Base-by-base conservation (phyloP, 2,888 invertebrate genomes). In the Euplexia lucipara region DNA sequence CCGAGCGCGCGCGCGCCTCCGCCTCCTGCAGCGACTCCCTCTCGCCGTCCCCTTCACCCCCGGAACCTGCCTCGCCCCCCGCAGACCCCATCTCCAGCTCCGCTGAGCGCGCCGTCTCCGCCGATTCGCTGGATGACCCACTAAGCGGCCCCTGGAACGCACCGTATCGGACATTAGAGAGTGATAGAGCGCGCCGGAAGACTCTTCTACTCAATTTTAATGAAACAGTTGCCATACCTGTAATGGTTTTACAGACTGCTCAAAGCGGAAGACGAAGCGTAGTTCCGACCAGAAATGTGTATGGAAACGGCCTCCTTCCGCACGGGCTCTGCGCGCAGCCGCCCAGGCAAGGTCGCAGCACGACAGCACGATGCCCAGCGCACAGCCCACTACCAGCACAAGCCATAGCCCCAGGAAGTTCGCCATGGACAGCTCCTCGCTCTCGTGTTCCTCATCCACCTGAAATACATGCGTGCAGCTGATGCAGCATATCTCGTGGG, bases 361-460 rank as follows among this genome's bases (percentile, higher is more conserved):
- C 34, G 98, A 97, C 34, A 97, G 95, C 57, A 96, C 78, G 71
- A 97, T 92, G 48, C 97, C 97, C 54, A 97, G 86, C 49, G 94
- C 91, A 79, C 97, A 96, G 0, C 98, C 98, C 63, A 96, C 95
- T 53, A 96, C 96, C 68, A 98, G 93, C 70, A 98, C 97, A 62
- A 97, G 92, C 91, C 98, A 98, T 44, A 98, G 97, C 44, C 98
- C 98, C 74, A 97, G 97, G 41, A 98, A 97, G 91, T 98, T 98
- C 70, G 96, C 95, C 83, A 99, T 95, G 59, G 96, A 96, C 62
- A 79, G 95, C 92, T 85, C 92, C 86, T 78, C 81, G 80, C 88
- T 93, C 77, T 86, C 88, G 75, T 78, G 86, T 42, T 89, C 90
- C 26, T 92, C 93, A 32, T 75, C 81, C 48, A 83, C 87, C 94